These are phyloP conservation scores for Perca schrenkii DNA, from an alignment of 2,113 vertebrate genomes.

Conservation along the genomic window DNA sequence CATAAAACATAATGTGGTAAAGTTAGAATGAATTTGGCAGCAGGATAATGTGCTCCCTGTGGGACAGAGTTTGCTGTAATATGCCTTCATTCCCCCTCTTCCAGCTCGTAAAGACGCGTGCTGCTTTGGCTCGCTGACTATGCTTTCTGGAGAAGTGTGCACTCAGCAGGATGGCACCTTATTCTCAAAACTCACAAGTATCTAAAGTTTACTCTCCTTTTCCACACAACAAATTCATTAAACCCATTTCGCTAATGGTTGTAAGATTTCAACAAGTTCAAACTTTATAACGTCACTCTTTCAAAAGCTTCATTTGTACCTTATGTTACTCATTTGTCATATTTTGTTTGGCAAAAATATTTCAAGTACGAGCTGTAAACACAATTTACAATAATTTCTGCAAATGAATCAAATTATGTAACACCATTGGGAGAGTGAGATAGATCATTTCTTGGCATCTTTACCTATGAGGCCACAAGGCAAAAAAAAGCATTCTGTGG, in stretches of 20 bases:
- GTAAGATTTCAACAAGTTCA: too few relatives aligned
- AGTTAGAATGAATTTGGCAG: slow-evolving; percentile 4
- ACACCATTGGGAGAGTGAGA: too few relatives aligned
- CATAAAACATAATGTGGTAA: slow-evolving; percentile 13
- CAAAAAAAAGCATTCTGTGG: too few relatives aligned
- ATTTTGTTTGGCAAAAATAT: too few relatives aligned
- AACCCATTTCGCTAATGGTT: too few relatives aligned
- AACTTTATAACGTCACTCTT: too few relatives aligned
- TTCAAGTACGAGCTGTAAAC: too few relatives aligned
- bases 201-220: neutral
- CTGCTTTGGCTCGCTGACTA: neutral
- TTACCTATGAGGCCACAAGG: neutral
- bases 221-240: neutral
- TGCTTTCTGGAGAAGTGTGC: neutral
- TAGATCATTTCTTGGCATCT: neutral
- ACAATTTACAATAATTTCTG: neutral
- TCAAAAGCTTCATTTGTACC: too few relatives aligned
- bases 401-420: neutral
- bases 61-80: slow-evolving; percentile 2
- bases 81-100: slow-evolving; percentile 15
- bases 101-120: neutral
- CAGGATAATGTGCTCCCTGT: slow-evolving; percentile 20
- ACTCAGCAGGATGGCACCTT: neutral
- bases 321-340: too few relatives aligned
- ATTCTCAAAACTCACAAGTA: neutral